A percentile compares a stretch with the other conserved stretches of the same genome.
phyloP scores from a whole-genome alignment of 2,797 vertebrate genomes.

The Pygocentrus nattereri region DNA sequence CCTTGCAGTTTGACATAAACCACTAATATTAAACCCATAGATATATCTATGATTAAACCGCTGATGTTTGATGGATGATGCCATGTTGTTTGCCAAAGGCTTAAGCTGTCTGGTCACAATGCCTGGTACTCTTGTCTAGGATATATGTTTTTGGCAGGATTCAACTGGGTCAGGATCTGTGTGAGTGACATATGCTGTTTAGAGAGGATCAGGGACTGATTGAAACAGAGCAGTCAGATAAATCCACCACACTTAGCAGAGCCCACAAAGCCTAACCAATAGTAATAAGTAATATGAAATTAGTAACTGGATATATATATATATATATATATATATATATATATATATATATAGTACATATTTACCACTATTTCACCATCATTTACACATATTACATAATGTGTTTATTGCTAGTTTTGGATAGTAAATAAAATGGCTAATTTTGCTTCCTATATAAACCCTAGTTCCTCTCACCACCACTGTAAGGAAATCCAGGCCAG shows the following conservation, averaged over 20 bases:
- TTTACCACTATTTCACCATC: no score
- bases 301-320: no score
- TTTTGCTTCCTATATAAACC: no score
- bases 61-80: background rate
- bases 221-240: conserved; percentile 16
- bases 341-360: no score
- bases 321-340: no score
- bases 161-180: conserved; percentile 6
- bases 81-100: background rate
- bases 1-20: background rate
- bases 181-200: conserved; percentile 4
- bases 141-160: background rate
- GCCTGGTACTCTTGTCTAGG: background rate
- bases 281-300: background rate
- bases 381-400: no score
- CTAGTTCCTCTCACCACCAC: no score
- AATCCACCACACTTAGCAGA: background rate
- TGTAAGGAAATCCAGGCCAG: no score
- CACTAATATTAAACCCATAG: background rate
- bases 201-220: conserved; percentile 2
- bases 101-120: conserved; percentile 14
- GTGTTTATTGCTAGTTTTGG: no score
- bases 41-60: no score
- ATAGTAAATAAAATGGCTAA: no score
- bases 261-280: background rate